Conservation (phyloP, 2,797 vertebrate species). For the Hydrocynus forskahlii region DNA sequence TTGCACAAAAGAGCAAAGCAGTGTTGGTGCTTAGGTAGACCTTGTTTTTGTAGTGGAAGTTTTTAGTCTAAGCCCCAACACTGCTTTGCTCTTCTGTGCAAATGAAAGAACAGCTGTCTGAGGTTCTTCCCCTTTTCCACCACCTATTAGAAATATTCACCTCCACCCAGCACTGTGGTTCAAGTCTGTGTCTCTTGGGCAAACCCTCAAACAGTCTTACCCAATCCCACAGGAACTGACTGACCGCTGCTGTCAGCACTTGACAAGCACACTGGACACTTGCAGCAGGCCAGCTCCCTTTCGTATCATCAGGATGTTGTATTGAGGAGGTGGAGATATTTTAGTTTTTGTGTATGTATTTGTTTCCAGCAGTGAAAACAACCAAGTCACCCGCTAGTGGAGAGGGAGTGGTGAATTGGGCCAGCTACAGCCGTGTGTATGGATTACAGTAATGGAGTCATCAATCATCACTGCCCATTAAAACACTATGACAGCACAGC, state of each 20-base stretch:
- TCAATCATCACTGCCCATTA: slow-evolving; percentile 76
- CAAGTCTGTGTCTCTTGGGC: slow-evolving; percentile 53
- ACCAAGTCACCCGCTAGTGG: slow-evolving; percentile 64
- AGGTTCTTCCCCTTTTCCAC: slow-evolving; percentile 53
- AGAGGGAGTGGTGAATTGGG: slow-evolving; percentile 49
- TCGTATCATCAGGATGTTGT: slow-evolving; percentile 71
- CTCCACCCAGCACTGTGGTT: background rate
- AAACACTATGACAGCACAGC: slow-evolving; percentile 75
- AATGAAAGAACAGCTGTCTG: slow-evolving; percentile 69
- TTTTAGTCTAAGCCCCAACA: slow-evolving; percentile 31
- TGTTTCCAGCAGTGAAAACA: slow-evolving; percentile 69
- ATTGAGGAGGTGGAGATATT: slow-evolving; percentile 62
- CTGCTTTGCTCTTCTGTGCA: slow-evolving; percentile 55
- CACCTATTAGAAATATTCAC: slow-evolving; percentile 26
- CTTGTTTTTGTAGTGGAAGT: slow-evolving; percentile 62
- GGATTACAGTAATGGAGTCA: slow-evolving; percentile 75
- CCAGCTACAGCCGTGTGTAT: slow-evolving; percentile 70
- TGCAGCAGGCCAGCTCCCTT: slow-evolving; percentile 56
- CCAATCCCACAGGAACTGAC: slow-evolving; percentile 63
- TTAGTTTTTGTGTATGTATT: slow-evolving; percentile 66
- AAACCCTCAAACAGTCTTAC: slow-evolving; percentile 49
- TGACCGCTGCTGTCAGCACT: slow-evolving; percentile 55
- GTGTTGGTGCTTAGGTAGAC: background rate
- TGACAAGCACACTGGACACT: slow-evolving; percentile 53
- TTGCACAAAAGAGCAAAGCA: too few species aligned